Conservation (phyloP, 2,797 vertebrate species). For the Amblyopsis hoosieri region DNA sequence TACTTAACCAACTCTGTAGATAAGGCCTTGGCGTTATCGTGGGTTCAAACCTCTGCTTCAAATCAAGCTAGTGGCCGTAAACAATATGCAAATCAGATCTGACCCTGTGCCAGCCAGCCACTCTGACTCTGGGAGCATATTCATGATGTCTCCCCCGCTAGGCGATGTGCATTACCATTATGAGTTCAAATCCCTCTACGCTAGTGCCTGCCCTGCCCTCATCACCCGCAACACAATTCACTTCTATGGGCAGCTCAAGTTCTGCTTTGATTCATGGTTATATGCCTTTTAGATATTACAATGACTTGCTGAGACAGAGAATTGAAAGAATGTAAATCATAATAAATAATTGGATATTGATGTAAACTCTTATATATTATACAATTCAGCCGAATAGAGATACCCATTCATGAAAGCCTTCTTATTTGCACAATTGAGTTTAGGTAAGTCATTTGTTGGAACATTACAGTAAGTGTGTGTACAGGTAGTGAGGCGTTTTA, state of each 20-base stretch:
- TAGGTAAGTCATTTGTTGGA: too few species aligned
- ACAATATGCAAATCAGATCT: slow-evolving; percentile 69
- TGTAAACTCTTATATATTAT: too few species aligned
- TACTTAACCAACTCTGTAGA: slow-evolving; percentile 39
- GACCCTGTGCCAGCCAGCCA: slow-evolving; percentile 62
- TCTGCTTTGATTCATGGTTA: slow-evolving; percentile 58
- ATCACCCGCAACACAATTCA: slow-evolving; percentile 29
- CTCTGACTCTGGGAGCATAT: slow-evolving; percentile 55
- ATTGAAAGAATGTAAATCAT: not conserved
- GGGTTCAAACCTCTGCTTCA: slow-evolving; percentile 50
- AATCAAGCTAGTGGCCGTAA: slow-evolving; percentile 64
- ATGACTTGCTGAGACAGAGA: slow-evolving; percentile 18
- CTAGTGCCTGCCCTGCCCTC: not conserved
- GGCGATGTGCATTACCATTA: slow-evolving; percentile 58
- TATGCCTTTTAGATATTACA: slow-evolving; percentile 53
- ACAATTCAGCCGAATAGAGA: not conserved
- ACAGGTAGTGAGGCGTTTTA: too few species aligned
- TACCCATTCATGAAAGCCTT: too few species aligned
- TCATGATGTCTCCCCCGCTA: slow-evolving; percentile 56
- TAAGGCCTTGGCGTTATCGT: slow-evolving; percentile 42
- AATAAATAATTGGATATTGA: too few species aligned
- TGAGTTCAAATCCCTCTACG: slow-evolving; percentile 53
- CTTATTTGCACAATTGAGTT: too few species aligned
- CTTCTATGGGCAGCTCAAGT: slow-evolving; percentile 43
- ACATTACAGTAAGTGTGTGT: too few species aligned